These are phyloP conservation scores for Melinaea marsaeus DNA, from an alignment of 2,888 invertebrate species.

Conservation along the genomic window DNA sequence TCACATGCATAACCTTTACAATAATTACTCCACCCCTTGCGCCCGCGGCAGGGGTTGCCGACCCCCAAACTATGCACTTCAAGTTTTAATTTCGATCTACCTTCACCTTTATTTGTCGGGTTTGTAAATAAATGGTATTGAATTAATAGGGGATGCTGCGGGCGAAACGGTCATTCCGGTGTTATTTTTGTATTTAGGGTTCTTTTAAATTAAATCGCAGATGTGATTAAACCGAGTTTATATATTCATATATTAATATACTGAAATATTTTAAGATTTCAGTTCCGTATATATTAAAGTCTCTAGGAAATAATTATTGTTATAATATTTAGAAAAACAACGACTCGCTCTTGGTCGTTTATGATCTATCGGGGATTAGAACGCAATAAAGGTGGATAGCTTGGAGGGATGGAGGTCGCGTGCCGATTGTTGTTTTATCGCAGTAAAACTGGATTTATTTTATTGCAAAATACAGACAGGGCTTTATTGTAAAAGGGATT, in stretches of 20 bases:
- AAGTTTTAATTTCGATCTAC: slow-evolving; percentile 46
- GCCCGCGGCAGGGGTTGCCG: slow-evolving; percentile 37
- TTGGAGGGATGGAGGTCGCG: slow-evolving; percentile 18
- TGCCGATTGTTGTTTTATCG: slow-evolving; percentile 23
- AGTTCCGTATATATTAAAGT: too few species aligned
- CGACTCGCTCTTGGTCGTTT: slow-evolving; percentile 3
- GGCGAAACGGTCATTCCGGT: slow-evolving; percentile 44
- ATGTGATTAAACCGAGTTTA: background rate
- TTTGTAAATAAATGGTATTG: slow-evolving; percentile 45
- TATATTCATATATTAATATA: background rate
- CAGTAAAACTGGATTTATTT: slow-evolving; percentile 1
- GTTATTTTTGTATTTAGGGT: slow-evolving; percentile 27
- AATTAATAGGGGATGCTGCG: slow-evolving; percentile 39
- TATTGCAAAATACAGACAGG: background rate
- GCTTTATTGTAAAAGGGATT: background rate
- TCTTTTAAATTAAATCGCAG: slow-evolving; percentile 1
- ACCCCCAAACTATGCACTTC: slow-evolving; percentile 40
- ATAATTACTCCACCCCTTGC: slow-evolving; percentile 27
- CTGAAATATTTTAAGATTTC: too few species aligned
- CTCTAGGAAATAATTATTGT: background rate
- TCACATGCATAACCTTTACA: slow-evolving; percentile 13
- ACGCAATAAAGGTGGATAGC: slow-evolving; percentile 21
- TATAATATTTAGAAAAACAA: background rate
- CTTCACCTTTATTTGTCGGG: slow-evolving; percentile 44
- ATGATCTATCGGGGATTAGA: slow-evolving; percentile 24